Conservation (phyloP, 2,113 vertebrate species). For the Hydrochoerus hydrochaeris region DNA sequence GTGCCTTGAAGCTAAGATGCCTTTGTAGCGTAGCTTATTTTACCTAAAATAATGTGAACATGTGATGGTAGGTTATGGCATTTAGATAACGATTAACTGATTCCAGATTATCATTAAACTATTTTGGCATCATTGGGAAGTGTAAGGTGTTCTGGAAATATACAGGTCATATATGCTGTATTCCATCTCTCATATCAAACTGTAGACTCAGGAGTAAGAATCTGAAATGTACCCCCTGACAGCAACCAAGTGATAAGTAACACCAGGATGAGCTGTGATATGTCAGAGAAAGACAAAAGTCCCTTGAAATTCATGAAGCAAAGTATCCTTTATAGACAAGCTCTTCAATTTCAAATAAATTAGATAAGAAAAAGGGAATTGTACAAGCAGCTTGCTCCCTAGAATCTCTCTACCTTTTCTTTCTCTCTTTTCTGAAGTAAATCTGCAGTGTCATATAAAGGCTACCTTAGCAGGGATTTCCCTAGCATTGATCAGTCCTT, state of each 20-base stretch:
- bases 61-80: not conserved
- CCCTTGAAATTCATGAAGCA: not conserved
- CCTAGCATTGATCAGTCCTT: not conserved
- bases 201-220: not conserved
- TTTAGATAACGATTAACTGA: conserved; percentile 15
- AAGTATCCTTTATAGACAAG: not conserved
- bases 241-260: conserved; percentile 26
- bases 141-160: conserved; percentile 6
- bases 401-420: not conserved
- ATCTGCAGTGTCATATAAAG: conserved; percentile 44
- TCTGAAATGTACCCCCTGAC: not conserved
- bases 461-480: conserved; percentile 36
- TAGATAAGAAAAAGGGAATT: conserved; percentile 30
- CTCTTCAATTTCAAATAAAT: conserved; percentile 51
- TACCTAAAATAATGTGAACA: not conserved
- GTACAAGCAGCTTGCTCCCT: not conserved
- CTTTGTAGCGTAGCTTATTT: not conserved
- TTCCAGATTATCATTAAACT: conserved; percentile 34
- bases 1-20: not conserved
- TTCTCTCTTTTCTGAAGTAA: conserved; percentile 6
- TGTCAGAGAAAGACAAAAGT: not conserved
- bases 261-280: not conserved
- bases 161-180: not conserved
- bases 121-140: not conserved
- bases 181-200: not conserved